Evolutionary conservation across 2,888 invertebrate species (phyloP).

Genomic region (Heteromyza rotundicornis): DNA sequence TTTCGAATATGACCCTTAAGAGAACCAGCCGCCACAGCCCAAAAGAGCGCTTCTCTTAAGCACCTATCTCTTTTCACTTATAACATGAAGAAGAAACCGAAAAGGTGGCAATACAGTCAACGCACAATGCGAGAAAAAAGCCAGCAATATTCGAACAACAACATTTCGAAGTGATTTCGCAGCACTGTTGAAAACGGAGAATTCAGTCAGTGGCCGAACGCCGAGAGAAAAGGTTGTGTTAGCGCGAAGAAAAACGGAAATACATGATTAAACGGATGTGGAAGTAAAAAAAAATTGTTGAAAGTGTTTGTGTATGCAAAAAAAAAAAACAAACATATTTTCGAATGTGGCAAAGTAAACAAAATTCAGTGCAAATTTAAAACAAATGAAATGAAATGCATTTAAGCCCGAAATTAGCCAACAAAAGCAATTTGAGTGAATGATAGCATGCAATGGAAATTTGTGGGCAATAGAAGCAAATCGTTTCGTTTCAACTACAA

Average conservation of each 20-base stretch:
- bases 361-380: neutral
- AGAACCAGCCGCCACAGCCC: no score
- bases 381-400: neutral
- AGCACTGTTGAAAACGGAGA: neutral
- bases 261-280: neutral
- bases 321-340: neutral
- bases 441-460: no score
- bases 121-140: conserved; percentile 4
- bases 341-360: neutral
- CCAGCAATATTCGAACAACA: conserved; percentile 27
- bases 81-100: no score
- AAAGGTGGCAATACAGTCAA: no score
- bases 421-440: no score
- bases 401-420: no score
- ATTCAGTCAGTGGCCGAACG: conserved; percentile 38
- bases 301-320: no score
- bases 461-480: no score
- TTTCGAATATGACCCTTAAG: no score
- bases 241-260: conserved; percentile 11
- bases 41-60: no score
- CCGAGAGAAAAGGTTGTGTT: conserved; percentile 28
- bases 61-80: no score
- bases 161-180: conserved; percentile 9
- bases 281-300: neutral
- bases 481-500: no score